Evolutionary conservation across 2,797 vertebrate species (phyloP).

Genomic region (Miopithecus talapoin): DNA sequence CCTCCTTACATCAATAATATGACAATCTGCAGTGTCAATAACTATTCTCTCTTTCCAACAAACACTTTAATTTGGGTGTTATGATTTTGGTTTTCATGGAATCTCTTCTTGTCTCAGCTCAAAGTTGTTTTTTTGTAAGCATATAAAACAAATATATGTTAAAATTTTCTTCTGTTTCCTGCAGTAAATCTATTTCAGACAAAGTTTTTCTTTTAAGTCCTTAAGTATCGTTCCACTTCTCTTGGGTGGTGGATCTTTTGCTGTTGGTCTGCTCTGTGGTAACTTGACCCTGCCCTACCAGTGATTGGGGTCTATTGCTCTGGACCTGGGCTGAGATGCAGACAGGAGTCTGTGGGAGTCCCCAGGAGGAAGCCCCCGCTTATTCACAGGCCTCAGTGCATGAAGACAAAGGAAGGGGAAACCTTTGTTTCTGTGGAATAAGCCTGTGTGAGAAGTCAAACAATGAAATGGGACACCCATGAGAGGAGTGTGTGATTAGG

Average conservation of each 20-base stretch:
- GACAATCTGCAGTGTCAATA: neutral
- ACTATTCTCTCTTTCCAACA: neutral
- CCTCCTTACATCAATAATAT: neutral
- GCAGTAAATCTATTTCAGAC: neutral
- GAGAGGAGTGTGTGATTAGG: neutral
- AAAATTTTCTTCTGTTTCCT: neutral
- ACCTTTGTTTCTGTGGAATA: neutral
- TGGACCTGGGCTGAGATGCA: neutral
- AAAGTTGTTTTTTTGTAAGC: neutral
- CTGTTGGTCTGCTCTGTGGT: accelerated
- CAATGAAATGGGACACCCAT: neutral
- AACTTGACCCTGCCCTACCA: neutral
- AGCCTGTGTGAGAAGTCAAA: neutral
- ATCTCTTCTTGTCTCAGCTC: neutral
- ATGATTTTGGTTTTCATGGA: neutral
- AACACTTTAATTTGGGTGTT: neutral
- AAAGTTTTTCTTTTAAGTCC: neutral
- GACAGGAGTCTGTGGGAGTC: neutral
- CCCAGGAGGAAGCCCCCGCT: neutral
- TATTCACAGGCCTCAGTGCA: neutral
- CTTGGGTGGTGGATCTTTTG: neutral
- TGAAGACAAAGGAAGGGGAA: neutral
- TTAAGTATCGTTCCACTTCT: accelerated
- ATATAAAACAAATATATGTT: neutral
- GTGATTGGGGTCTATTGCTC: too few species aligned